Conservation (phyloP, 2,888 invertebrate genomes). For the Nineta flava region DNA sequence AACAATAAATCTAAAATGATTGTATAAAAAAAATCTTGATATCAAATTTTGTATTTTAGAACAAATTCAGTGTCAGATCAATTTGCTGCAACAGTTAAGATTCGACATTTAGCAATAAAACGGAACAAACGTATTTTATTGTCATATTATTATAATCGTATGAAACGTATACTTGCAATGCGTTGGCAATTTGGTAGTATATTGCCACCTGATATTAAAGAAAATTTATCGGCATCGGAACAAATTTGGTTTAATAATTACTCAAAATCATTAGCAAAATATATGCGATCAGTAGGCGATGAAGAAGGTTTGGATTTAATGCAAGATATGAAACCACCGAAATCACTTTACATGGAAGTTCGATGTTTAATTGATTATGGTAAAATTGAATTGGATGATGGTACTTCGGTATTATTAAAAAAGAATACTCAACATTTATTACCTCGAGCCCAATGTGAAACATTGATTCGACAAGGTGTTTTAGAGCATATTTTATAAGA, state of each 20-base stretch:
- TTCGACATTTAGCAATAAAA: conserved; percentile 72
- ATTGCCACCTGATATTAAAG: conserved; percentile 69
- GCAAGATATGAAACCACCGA: conserved; percentile 78
- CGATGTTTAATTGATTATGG: conserved; percentile 83
- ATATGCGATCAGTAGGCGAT: conserved; percentile 80
- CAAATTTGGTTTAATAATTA: conserved; percentile 80
- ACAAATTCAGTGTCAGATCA: background rate
- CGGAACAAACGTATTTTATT: conserved; percentile 81
- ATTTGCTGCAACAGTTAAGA: conserved; percentile 57
- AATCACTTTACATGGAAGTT: conserved; percentile 83
- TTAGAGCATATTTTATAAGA: conserved; percentile 51
- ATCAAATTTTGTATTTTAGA: background rate
- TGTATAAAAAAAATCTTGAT: background rate
- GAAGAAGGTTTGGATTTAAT: conserved; percentile 73
- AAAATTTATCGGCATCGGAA: conserved; percentile 65
- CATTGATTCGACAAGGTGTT: conserved; percentile 77
- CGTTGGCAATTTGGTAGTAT: conserved; percentile 94
- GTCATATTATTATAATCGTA: conserved; percentile 66
- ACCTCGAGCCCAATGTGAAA: conserved; percentile 77
- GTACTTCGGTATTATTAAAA: conserved; percentile 74
- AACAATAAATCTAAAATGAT: too few relatives aligned
- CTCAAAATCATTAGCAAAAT: conserved; percentile 67
- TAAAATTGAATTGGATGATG: conserved; percentile 84
- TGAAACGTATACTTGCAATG: conserved; percentile 66
- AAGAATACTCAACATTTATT: conserved; percentile 85